These are phyloP conservation scores for Thereuonema tuberculata DNA, from an alignment of 1,140 invertebrate genomes.

Conservation along the genomic window DNA sequence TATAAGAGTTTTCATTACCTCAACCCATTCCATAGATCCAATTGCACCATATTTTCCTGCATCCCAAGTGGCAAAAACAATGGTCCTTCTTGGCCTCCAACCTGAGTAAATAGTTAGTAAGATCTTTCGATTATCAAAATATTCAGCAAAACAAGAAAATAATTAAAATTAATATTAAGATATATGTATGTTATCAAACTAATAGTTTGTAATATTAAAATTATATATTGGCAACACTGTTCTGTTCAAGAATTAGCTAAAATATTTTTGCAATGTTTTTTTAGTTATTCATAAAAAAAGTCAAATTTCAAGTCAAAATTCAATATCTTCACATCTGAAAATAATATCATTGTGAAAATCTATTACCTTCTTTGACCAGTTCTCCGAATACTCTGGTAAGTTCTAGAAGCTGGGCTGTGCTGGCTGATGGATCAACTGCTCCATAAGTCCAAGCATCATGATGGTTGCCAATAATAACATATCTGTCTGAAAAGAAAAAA, in stretches of 20 bases:
- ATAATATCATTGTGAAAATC: too few species aligned
- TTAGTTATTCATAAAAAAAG: too few species aligned
- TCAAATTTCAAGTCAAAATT: too few species aligned
- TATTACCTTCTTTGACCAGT: background rate
- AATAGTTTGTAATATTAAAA: too few species aligned
- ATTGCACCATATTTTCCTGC: background rate
- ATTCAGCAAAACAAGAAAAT: too few species aligned
- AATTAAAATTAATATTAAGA: background rate
- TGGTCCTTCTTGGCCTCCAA: constrained; percentile 4
- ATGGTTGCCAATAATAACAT: background rate
- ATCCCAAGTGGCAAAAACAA: constrained; percentile 4
- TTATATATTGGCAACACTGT: too few species aligned
- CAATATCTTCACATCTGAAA: too few species aligned
- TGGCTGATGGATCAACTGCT: background rate
- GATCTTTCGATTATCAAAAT: too few species aligned
- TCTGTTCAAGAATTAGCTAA: too few species aligned
- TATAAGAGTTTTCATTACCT: constrained; percentile 6
- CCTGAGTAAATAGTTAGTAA: background rate
- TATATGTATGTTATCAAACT: too few species aligned
- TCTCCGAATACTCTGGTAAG: background rate
- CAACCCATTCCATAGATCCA: constrained; percentile 9
- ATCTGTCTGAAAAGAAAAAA: constrained; percentile 8
- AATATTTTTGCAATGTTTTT: too few species aligned
- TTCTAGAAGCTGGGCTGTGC: background rate
- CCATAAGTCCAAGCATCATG: constrained; percentile 1